A percentile compares a stretch with the other conserved stretches of the same genome.
phyloP scores from a whole-genome alignment of 2,888 invertebrate species.

The Aleiodes alternator region DNA sequence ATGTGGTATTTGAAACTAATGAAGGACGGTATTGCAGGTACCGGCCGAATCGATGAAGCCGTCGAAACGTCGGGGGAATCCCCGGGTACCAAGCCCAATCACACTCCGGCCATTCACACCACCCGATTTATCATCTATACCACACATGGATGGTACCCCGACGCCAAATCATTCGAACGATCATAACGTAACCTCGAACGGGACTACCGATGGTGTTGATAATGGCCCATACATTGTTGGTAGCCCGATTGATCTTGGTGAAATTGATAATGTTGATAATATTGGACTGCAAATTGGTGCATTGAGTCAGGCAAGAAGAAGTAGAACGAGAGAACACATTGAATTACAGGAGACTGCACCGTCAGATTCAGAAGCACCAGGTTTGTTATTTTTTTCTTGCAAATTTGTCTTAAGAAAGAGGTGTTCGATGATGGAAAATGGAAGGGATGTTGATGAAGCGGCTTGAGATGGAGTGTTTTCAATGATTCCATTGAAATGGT shows the following conservation, averaged over 20 bases:
- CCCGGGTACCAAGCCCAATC: slow-evolving; percentile 64
- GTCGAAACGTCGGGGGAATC: slow-evolving; percentile 67
- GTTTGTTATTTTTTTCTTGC: slow-evolving; percentile 51
- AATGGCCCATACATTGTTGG: slow-evolving; percentile 71
- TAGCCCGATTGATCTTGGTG: slow-evolving; percentile 72
- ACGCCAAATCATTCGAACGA: slow-evolving; percentile 55
- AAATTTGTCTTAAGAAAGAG: no score
- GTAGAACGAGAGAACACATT: slow-evolving; percentile 69
- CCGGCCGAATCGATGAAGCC: slow-evolving; percentile 72
- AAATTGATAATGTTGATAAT: slow-evolving; percentile 73
- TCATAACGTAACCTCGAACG: slow-evolving; percentile 61
- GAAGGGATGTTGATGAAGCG: no score
- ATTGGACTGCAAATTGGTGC: slow-evolving; percentile 66
- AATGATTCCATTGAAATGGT: no score
- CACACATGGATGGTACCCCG: slow-evolving; percentile 73
- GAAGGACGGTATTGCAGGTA: slow-evolving; percentile 61
- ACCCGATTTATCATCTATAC: slow-evolving; percentile 72
- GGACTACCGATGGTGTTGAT: slow-evolving; percentile 56
- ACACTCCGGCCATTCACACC: slow-evolving; percentile 70
- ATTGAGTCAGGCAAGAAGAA: slow-evolving; percentile 51
- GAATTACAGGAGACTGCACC: slow-evolving; percentile 67
- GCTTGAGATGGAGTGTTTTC: no score
- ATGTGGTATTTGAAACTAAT: neutral
- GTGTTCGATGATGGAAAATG: no score
- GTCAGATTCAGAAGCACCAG: slow-evolving; percentile 51